Evolutionary conservation across 2,888 invertebrate species (phyloP), one percentile per base, ranked within the genome.

Genomic region (Anoplius nigerrimus): DNA sequence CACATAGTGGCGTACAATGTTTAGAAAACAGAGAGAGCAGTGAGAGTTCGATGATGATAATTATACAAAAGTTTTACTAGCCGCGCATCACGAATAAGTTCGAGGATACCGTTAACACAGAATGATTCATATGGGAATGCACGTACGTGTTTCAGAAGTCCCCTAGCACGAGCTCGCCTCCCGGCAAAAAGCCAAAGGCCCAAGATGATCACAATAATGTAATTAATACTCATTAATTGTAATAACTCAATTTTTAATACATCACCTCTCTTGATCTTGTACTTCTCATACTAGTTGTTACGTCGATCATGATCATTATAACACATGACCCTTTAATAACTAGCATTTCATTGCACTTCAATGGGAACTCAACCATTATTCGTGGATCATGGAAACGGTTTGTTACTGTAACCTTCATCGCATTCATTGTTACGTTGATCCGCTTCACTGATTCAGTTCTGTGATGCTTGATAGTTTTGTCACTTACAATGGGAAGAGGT

Each of bases 101-200:
- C 63, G 64, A 70, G 48, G 57, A 66, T 54, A 71, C 62, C 59
- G 69, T 69, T 72, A 74, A 59, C 77, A 74, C 77, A 79, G 74
- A 79, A 76, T 80, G 76, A 80, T 80, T 81, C 76, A 81, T 78
- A 79, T 82, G 83, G 83, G 80, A 84, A 86, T 86, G 84, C 85
- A 86, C 85, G 80, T 87, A 84, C 87, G 87, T 88, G 87, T 88
- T 88, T 88, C 87, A 87, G 87, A 87, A 86, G 82, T 84, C 81
- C 84, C 86, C 85, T 87, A 87, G 87, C 87, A 87, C 86, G 87
- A 88, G 87, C 82, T 87, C 87, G 83, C 82, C 84, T 85, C 84
- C 87, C 83, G 86, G 85, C 86, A 88, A 88, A 87, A 87, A 86
- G 86, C 84, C 84, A 83, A 87, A 87, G 87, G 86, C 84, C 82